phyloP scores from a whole-genome alignment of 2,888 invertebrate species.

The Megamerina dolium region DNA sequence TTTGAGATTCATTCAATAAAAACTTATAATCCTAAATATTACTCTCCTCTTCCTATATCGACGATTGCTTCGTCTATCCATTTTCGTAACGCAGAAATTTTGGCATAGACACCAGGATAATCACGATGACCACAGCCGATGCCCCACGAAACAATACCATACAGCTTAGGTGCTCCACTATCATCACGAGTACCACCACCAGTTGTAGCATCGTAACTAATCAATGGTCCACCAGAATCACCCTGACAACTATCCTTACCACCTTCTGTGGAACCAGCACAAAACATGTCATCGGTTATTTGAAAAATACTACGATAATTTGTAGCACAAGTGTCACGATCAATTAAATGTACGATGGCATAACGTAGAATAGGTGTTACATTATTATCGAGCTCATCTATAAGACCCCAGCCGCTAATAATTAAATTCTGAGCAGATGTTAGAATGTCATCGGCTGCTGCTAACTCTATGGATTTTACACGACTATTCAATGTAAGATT shows the following conservation, averaged over 20 bases:
- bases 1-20: no score
- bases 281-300: conserved; percentile 35
- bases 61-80: conserved; percentile 30
- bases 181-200: conserved; percentile 11
- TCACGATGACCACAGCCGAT: conserved; percentile 34
- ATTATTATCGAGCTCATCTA: conserved; percentile 26
- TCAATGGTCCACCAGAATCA: conserved; percentile 40
- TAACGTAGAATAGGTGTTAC: conserved; percentile 28
- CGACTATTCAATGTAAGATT: conserved; percentile 27
- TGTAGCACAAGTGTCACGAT: conserved; percentile 22
- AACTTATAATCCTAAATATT: no score
- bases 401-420: conserved; percentile 40
- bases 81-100: conserved; percentile 28
- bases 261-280: conserved; percentile 29
- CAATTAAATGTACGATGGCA: conserved; percentile 29
- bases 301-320: conserved; percentile 31
- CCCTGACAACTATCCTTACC: conserved; percentile 41
- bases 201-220: conserved; percentile 21
- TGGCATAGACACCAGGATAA: conserved; percentile 39
- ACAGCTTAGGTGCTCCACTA: conserved; percentile 23
- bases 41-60: not conserved
- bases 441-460: conserved; percentile 20
- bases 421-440: conserved; percentile 20
- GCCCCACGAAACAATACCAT: conserved; percentile 40
- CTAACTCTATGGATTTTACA: conserved; percentile 29